Evolutionary conservation across 2,113 vertebrate genomes (phyloP), one percentile per base, ranked within the genome.

Genomic region (Orycteropus afer): DNA sequence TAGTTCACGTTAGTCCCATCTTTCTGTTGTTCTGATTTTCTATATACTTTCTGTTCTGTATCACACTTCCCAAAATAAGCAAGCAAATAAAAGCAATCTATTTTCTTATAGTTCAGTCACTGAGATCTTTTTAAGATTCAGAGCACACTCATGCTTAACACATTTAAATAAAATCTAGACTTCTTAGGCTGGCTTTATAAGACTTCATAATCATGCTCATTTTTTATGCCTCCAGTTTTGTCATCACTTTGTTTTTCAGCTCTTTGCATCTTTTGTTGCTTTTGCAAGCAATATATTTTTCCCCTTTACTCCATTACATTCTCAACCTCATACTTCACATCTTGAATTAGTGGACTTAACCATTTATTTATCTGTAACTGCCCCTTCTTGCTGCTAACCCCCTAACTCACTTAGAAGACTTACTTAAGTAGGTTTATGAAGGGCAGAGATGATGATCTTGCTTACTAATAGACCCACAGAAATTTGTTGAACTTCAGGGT

Each of bases 11-110:
- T 63, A 65, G 32, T 86, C 5, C 63, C 20, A 6, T 83, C 42
- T 86, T 93, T 88, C 42, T 78, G 42, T 49, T 94, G 80, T 86
- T 42, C 65, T 79, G 61, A 93, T 74, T 86, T 83, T 91, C 53
- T 29, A 47, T 81, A 34, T 84, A 20, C 49, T 74, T 34, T 87
- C 51, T 23, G 40, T 17, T 37, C 45, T 97, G 40, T 32, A 42
- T 11, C 7, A 34, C 7, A 42, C 20, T n/a, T 89, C 27, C 76
- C 76, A 90, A 92, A 95, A 86, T 29, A 81, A 47, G 45, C 40
- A 85, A 92, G 14, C 55, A 76, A 65, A 73, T 90, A 40, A 94
- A 85, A 96, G 32, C 59, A 91, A 3, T 92, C 55, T 71, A 0
- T 67, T 51, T 77, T 94, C 37, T 14, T 92, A 15, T 45, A 87